Evolutionary conservation across 2,888 invertebrate genomes (phyloP).

Genomic region (Apamea crenata): DNA sequence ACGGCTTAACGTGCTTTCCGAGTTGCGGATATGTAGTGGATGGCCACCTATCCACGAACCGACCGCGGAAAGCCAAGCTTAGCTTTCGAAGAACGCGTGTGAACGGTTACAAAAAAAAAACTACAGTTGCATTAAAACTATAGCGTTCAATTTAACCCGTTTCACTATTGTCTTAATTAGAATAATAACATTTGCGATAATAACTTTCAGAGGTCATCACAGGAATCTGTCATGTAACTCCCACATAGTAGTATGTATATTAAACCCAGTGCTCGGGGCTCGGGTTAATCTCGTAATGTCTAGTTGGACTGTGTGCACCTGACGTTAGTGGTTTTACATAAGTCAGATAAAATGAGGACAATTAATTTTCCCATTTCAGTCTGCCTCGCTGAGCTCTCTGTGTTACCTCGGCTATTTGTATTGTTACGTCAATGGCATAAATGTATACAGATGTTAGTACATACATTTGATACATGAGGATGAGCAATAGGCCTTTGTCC

Average conservation of each 20-base stretch:
- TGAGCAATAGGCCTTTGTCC: slow-evolving; percentile 26
- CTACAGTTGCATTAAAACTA: neutral
- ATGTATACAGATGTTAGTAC: slow-evolving; percentile 2
- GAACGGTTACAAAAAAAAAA: neutral
- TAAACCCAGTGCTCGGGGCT: neutral
- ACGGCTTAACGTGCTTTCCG: neutral
- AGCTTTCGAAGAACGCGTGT: too few species aligned
- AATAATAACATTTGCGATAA: neutral
- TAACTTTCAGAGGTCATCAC: neutral
- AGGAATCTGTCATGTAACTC: neutral
- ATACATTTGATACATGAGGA: slow-evolving; percentile 13
- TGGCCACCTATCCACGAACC: neutral
- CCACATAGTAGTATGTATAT: neutral
- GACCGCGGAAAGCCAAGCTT: neutral
- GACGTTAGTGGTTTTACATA: slow-evolving; percentile 28
- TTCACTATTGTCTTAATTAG: neutral
- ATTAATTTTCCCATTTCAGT: slow-evolving; percentile 46
- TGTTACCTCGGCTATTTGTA: slow-evolving; percentile 20
- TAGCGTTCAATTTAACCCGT: neutral
- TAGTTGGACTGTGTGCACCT: slow-evolving; percentile 16
- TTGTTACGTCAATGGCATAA: slow-evolving; percentile 25
- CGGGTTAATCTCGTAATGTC: slow-evolving; percentile 7
- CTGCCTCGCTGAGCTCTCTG: slow-evolving; percentile 4
- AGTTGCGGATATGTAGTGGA: neutral
- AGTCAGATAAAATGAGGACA: slow-evolving; percentile 2